Evolutionary conservation across 2,888 invertebrate species (phyloP), one percentile per base, ranked within the genome.

Genomic region (Nemoura dubitans): DNA sequence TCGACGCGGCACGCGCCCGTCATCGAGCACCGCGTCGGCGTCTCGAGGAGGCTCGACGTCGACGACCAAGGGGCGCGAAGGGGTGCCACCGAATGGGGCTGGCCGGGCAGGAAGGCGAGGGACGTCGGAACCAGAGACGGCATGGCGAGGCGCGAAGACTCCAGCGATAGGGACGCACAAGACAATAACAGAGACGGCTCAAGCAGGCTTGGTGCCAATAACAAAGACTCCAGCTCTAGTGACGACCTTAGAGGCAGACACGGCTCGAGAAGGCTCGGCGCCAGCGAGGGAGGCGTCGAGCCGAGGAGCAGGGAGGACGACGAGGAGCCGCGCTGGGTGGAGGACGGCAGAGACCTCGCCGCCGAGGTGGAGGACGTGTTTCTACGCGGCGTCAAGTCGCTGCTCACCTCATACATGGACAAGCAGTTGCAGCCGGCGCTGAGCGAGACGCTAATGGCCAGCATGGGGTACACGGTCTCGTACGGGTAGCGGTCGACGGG

Each of bases 351-450:
- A 28, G 85, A 87, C n/a, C 82, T 96, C 88, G 95, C 96, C 0
- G 93, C 94, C 84, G 97, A 97, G 92, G 95, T 97, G 95, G 97
- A 97, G 90, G 96, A 96, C 89, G 95, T 97, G 81, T 97, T 97
- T 89, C 94, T 97, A 0, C 95, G 95, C 91, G 96, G 97, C n/a
- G 96, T 97, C 81, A 93, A 96, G 89, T 95, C 96, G 25, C 93
- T 97, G 82, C 91, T 97, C 80, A 96, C 96, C 0, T 95, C 95
- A 30, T 97, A 97, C 89, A 96, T 97, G 95, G 96, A 97, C 90
- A 95, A 95, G 89, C 96, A 96, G 89, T 91, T 97, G 84, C 96
- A 97, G 89, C 96, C 96, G 10, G 96, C 97, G 76, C 96, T 97
- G 86, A 96, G 96, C 90, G 97, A 97, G 90, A 96, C 97, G 0